Conservation (phyloP, 2,797 vertebrate species). For the Phoeniculus purpureus region DNA sequence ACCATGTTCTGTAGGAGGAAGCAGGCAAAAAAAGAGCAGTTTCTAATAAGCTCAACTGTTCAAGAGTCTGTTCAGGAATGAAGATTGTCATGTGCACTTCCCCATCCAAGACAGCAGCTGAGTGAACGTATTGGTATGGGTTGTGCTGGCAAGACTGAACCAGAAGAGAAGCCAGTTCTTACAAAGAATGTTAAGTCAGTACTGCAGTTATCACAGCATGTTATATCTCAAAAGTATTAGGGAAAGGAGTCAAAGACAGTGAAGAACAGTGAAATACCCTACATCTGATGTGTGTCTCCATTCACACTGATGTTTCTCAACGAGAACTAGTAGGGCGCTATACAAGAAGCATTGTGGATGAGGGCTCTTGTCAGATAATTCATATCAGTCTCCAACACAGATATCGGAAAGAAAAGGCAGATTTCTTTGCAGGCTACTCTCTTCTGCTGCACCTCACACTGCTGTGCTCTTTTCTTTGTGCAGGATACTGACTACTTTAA, state of each 20-base stretch:
- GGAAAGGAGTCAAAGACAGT: background rate
- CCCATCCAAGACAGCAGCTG: background rate
- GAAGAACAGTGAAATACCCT: background rate
- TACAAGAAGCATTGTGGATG: background rate
- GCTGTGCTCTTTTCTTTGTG: background rate
- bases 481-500: background rate
- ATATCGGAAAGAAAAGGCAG: background rate
- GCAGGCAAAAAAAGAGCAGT: background rate
- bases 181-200: background rate
- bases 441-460: background rate
- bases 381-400: accelerated
- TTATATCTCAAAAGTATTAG: background rate
- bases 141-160: background rate
- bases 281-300: background rate
- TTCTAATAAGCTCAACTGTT: background rate
- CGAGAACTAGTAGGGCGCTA: background rate
- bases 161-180: background rate
- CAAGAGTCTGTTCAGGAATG: background rate
- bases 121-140: background rate
- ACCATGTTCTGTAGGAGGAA: constrained; percentile 87
- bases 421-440: background rate
- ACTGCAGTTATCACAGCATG: background rate
- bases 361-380: background rate
- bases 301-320: background rate
- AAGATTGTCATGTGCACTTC: background rate